Evolutionary conservation across 2,113 vertebrate species (phyloP).

Genomic region (Piaya cayana): DNA sequence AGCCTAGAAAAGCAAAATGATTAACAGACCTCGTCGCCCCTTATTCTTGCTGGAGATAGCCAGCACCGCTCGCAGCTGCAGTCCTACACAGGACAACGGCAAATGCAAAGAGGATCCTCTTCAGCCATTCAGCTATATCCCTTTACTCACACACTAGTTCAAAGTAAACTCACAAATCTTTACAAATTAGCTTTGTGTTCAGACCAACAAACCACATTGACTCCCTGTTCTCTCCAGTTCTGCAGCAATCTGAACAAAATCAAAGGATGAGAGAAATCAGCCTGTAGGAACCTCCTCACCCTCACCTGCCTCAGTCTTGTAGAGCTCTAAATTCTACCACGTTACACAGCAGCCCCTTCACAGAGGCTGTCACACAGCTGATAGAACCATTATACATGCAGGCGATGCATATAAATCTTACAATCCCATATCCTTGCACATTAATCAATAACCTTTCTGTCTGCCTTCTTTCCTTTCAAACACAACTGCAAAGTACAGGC

Average conservation of each 20-base stretch:
- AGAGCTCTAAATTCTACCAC: not conserved
- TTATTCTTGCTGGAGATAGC: not conserved
- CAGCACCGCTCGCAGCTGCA: not conserved
- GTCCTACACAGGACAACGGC: not conserved
- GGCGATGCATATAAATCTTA: not conserved
- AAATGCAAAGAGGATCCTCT: not conserved
- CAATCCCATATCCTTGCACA: not conserved
- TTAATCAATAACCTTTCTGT: not conserved
- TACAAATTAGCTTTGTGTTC: not conserved
- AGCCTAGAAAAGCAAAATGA: not conserved
- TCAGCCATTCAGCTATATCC: not conserved
- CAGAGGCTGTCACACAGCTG: not conserved
- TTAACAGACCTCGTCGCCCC: not conserved
- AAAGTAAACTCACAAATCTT: not conserved
- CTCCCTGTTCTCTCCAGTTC: not conserved
- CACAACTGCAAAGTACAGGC: not conserved
- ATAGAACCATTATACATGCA: not conserved
- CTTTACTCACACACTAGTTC: not conserved
- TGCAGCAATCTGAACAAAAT: not conserved
- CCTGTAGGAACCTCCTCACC: not conserved
- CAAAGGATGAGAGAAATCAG: not conserved
- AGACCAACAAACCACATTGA: not conserved
- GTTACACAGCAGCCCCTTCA: not conserved
- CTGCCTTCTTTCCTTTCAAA: slow-evolving; percentile 39
- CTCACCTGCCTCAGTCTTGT: not conserved